Conservation (phyloP, 2,113 vertebrate species). For the Ptychochromis oligacanthus region DNA sequence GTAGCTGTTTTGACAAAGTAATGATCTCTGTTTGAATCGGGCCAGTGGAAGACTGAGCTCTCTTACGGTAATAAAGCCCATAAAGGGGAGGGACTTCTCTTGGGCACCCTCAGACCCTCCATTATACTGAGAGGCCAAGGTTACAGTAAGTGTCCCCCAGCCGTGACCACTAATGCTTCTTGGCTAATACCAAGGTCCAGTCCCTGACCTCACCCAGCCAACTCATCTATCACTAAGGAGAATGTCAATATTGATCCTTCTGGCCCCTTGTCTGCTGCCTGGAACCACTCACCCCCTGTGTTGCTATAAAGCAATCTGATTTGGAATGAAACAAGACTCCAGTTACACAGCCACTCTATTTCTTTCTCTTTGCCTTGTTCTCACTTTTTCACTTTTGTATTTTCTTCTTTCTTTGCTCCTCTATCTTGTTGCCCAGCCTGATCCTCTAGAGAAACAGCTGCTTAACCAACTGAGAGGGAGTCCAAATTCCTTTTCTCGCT, state of each 20-base stretch:
- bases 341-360: slow-evolving; percentile 44
- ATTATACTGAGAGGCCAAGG: slow-evolving; percentile 67
- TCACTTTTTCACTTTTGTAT: slow-evolving; percentile 25
- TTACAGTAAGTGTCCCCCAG: slow-evolving; percentile 73
- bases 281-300: slow-evolving; percentile 73
- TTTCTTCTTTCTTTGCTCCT: slow-evolving; percentile 24
- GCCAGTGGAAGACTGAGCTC: slow-evolving; percentile 60
- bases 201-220: slow-evolving; percentile 70
- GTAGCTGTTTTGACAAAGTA: slow-evolving; percentile 76
- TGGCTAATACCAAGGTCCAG: slow-evolving; percentile 60
- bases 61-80: slow-evolving; percentile 73
- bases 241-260: slow-evolving; percentile 83
- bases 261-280: slow-evolving; percentile 76
- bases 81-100: slow-evolving; percentile 60
- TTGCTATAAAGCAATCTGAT: slow-evolving; percentile 77
- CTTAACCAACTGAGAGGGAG: slow-evolving; percentile 55
- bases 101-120: slow-evolving; percentile 61
- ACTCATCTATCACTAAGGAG: slow-evolving; percentile 74
- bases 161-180: slow-evolving; percentile 67
- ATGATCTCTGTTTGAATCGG: slow-evolving; percentile 71
- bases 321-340: slow-evolving; percentile 64
- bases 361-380: slow-evolving; percentile 36
- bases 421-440: slow-evolving; percentile 43
- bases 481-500: slow-evolving; percentile 65
- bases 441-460: slow-evolving; percentile 67